Base-by-base conservation (phyloP, 2,797 vertebrate species). In the Mastacembelus armatus region DNA sequence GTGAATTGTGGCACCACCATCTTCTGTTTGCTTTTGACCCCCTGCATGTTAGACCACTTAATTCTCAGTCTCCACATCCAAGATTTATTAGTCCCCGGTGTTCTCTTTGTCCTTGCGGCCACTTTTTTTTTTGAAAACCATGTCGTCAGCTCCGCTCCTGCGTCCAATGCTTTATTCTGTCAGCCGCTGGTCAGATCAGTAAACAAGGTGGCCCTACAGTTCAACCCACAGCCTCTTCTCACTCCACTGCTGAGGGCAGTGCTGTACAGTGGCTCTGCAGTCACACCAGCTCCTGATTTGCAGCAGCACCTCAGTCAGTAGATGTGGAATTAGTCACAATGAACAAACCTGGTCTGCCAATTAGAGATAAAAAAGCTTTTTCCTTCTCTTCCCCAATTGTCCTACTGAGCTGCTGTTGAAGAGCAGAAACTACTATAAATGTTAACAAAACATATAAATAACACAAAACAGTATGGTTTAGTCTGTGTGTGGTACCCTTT, bases 341-440 rank as follows among this genome's bases (percentile, higher is more conserved):
- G 54, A 79, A 66, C 48, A n/a, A 64, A 71, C 60, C 57, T 63
- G 16, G 16, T 57, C 33, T 64, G 39, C 26, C 70, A 76, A 81
- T 70, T 38, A 58, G 45, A 60, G 10, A 72, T 66, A 27, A 70
- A 24, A 74, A 42, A 38, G 26, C 16, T 43, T n/a, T n/a, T 40
- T 71, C 6, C 36, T 30, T 27, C 35, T 15, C 40, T 32, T 39
- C 22, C 36, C 10, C 14, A 7, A 4, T n/a, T 22, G 14, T 10
- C n/a, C 15, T 44, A 19, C 5, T 38, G 21, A 54, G 21, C 22
- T 60, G 27, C 55, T 62, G n/a, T 36, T 42, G 21, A 32, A 33
- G 8, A 67, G 32, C 32, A 56, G n/a, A 68, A 63, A 66, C 39
- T 5, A 33, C 22, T 33, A 48, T 49, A 26, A 22, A 52, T 55